Base-by-base conservation (phyloP, 2,888 invertebrate species). In the Hypomecis atomaria region DNA sequence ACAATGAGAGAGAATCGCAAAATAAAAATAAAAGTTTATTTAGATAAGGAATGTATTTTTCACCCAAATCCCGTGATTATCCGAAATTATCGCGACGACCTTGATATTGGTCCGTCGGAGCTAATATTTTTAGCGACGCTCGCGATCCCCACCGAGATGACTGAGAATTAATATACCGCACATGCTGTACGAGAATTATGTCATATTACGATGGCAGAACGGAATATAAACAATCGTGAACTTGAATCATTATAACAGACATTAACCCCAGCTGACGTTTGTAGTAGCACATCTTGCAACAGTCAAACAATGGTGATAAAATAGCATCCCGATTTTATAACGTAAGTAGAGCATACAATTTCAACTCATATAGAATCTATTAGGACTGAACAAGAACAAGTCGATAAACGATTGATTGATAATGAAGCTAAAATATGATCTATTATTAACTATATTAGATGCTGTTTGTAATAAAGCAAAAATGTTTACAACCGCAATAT, bases 121-220 rank as follows among this genome's bases (percentile, higher is more conserved):
- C 82, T 78, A 81, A 86, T 90, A 91, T 90, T 89, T 90, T 89
- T 90, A 89, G 89, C 82, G 73, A 70, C 77, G 81, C 79, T 81
- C 81, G 78, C 83, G 85, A 83, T 84, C 85, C 72, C 76, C 74
- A 57, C 58, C 82, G 82, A 82, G 82, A 76, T 83, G 82, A 84
- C 86, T 81, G 83, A 86, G 75, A 83, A 82, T 85, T 83, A 84
- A 87, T 87, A 78, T 77, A 79, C 75, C 77, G 76, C 83, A 81
- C 78, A 78, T 82, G 78, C 61, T 78, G 69, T 71, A 78, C 69
- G 70, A 70, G 62, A 74, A 79, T 87, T 85, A 85, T 84, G 83
- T 85, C 84, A 87, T 81, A 78, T 71, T 78, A 79, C 71, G 78
- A 78, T 76, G 65, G 56, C 65, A 66, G 71, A 72, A 70, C 72